Evolutionary conservation across 2,888 invertebrate genomes (phyloP).

Genomic region (Xylocampa areola): DNA sequence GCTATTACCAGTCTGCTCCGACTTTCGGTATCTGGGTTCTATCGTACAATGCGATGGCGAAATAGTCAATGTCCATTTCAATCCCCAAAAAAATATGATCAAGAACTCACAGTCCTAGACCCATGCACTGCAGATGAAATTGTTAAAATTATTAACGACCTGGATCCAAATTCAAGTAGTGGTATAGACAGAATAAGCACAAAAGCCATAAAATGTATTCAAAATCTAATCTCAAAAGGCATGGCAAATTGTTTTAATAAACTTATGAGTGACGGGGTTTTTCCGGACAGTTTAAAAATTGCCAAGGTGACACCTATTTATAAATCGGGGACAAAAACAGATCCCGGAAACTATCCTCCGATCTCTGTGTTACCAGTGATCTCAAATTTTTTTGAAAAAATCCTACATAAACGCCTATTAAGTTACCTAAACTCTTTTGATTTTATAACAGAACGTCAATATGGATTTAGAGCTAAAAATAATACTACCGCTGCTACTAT

Average conservation of each 20-base stretch:
- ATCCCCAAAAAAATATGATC: background rate
- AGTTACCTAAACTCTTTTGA: conserved; percentile 5
- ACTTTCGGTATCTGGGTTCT: too few species aligned
- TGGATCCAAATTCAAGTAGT: conserved; percentile 9
- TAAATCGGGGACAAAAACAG: background rate
- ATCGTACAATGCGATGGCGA: too few species aligned
- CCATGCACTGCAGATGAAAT: conserved; percentile 6
- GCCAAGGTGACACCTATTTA: too few species aligned
- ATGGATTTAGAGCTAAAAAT: too few species aligned
- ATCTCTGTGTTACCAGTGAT: background rate
- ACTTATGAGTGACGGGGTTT: conserved; percentile 2
- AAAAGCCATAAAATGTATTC: too few species aligned
- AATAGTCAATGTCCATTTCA: background rate
- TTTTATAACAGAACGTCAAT: conserved; percentile 2
- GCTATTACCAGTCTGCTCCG: too few species aligned
- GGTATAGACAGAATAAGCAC: conserved; percentile 14
- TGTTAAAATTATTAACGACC: conserved; percentile 11
- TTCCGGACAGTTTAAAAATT: too few species aligned
- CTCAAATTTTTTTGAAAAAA: too few species aligned
- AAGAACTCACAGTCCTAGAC: background rate
- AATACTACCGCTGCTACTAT: too few species aligned
- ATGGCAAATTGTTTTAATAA: conserved; percentile 6
- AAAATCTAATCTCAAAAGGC: background rate
- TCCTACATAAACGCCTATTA: conserved; percentile 1
- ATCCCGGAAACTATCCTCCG: background rate